Evolutionary conservation across 2,797 vertebrate species (phyloP).

Genomic region (Spondyliosoma cantharus): DNA sequence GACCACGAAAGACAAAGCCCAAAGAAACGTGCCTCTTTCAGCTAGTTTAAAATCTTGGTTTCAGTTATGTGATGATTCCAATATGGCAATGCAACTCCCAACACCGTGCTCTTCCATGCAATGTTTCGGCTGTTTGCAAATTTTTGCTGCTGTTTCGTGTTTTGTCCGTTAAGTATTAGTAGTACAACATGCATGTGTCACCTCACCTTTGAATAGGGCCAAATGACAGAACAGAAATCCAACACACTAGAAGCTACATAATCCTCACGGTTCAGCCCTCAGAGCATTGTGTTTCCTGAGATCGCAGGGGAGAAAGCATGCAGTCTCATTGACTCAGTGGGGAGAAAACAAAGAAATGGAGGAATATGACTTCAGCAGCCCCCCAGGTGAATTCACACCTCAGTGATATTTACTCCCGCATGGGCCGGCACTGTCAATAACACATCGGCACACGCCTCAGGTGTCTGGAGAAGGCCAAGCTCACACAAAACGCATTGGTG

Average conservation of each 20-base stretch:
- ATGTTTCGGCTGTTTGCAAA: neutral
- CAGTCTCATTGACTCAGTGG: slow-evolving; percentile 18
- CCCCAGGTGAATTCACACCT: slow-evolving; percentile 69
- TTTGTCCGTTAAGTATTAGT: slow-evolving; percentile 7
- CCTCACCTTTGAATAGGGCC: slow-evolving; percentile 44
- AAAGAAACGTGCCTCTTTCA: slow-evolving; percentile 30
- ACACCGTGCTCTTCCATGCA: neutral
- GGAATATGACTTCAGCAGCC: slow-evolving; percentile 50
- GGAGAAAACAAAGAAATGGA: slow-evolving; percentile 32
- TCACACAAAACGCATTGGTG: slow-evolving; percentile 1
- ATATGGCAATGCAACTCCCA: neutral
- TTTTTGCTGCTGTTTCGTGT: slow-evolving; percentile 6
- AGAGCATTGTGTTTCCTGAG: neutral
- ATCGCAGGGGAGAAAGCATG: slow-evolving; percentile 12
- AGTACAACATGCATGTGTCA: slow-evolving; percentile 33
- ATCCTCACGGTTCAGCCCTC: slow-evolving; percentile 13
- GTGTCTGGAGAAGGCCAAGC: slow-evolving; percentile 45
- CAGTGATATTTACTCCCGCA: slow-evolving; percentile 64
- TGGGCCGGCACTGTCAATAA: slow-evolving; percentile 62
- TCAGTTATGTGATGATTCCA: neutral
- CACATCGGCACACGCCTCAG: slow-evolving; percentile 48
- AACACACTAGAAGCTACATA: neutral
- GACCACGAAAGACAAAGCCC: slow-evolving; percentile 31
- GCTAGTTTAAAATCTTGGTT: slow-evolving; percentile 25
- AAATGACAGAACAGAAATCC: slow-evolving; percentile 23